A percentile compares a stretch with the other conserved stretches of the same genome.
Evolutionary conservation across 2,888 invertebrate species (phyloP).

Genomic region (Helleia helle): DNA sequence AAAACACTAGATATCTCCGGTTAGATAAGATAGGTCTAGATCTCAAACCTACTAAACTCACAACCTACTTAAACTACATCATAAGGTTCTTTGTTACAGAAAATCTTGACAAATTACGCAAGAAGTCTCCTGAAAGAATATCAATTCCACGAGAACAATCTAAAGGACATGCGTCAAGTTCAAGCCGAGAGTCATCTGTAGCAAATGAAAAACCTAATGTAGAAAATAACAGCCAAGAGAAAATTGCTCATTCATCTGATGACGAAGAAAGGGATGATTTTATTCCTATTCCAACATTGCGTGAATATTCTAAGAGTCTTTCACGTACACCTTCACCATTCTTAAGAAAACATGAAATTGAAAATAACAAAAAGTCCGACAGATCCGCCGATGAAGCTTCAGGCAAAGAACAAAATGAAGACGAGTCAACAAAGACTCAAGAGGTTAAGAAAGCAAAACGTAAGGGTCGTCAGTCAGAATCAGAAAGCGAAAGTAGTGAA

Average conservation of each 20-base stretch:
- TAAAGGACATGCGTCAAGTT: constrained; percentile 52
- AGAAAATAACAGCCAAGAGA: constrained; percentile 38
- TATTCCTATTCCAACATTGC: constrained; percentile 44
- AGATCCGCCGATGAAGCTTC: constrained; percentile 58
- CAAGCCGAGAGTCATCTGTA: constrained; percentile 63
- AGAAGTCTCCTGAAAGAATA: constrained; percentile 52
- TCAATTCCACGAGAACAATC: constrained; percentile 33
- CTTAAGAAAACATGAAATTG: constrained; percentile 79
- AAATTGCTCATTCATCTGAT: constrained; percentile 49
- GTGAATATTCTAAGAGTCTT: constrained; percentile 81
- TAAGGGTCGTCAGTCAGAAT: constrained; percentile 66
- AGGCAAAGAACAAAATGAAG: constrained; percentile 62
- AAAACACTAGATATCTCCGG: too few relatives aligned
- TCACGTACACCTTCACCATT: constrained; percentile 92
- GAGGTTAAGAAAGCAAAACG: constrained; percentile 64
- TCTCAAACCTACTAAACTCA: too few relatives aligned
- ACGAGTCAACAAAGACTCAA: constrained; percentile 39
- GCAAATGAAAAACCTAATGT: constrained; percentile 45
- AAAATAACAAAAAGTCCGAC: constrained; percentile 53
- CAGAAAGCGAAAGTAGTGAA: constrained; percentile 62
- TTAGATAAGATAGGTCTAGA: too few relatives aligned
- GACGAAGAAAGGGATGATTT: constrained; percentile 60
- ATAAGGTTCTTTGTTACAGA: constrained; percentile 36
- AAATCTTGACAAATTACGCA: constrained; percentile 47
- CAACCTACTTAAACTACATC: too few relatives aligned